phyloP scores from a whole-genome alignment of 2,113 vertebrate genomes.

The Balaeniceps rex region DNA sequence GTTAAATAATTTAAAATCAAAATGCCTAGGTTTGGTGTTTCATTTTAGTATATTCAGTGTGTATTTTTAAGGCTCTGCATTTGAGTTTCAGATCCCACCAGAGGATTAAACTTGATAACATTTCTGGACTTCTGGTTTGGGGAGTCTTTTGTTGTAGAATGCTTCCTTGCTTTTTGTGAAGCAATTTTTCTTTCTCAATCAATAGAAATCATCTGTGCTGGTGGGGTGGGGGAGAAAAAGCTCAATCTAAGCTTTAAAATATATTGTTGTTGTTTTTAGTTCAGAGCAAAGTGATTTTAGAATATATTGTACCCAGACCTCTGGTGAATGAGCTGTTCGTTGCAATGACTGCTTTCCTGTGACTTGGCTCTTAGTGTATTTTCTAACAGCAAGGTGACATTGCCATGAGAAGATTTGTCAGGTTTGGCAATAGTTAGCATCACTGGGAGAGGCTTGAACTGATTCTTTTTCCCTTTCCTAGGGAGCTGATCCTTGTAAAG shows the following conservation, averaged over 20 bases:
- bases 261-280: neutral
- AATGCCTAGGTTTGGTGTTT: neutral
- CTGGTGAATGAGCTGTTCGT: neutral
- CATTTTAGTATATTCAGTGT: neutral
- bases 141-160: neutral
- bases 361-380: neutral
- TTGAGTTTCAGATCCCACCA: conserved; percentile 8
- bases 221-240: neutral
- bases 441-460: neutral
- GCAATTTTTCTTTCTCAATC: neutral
- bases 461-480: neutral
- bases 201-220: neutral
- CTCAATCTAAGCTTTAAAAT: neutral
- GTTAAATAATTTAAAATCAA: conserved; percentile 10
- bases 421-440: neutral
- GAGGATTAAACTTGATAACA: neutral
- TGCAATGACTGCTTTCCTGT: neutral
- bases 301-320: neutral
- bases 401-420: neutral
- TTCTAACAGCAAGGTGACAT: neutral
- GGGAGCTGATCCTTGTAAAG: neutral
- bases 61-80: neutral
- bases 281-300: neutral
- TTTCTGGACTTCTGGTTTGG: neutral
- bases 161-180: neutral